Conservation (phyloP, 2,888 invertebrate species). For the Drosophila yooni region DNA sequence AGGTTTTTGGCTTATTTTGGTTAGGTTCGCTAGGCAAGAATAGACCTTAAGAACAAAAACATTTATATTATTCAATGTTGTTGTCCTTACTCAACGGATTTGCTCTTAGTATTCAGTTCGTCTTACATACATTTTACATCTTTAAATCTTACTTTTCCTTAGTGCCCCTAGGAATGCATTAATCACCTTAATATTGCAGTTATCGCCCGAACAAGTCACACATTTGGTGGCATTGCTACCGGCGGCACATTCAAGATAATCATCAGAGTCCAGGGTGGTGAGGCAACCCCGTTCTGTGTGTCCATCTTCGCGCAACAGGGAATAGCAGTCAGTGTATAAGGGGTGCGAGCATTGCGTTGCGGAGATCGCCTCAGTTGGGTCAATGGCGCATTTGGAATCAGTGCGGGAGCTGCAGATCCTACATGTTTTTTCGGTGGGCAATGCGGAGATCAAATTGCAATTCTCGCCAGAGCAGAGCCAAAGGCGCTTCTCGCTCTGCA, state of each 20-base stretch:
- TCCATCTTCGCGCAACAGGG: slow-evolving; percentile 68
- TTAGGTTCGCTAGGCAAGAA: background rate
- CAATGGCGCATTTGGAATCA: slow-evolving; percentile 69
- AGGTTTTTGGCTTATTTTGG: background rate
- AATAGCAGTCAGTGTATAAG: slow-evolving; percentile 76
- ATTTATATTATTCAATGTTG: background rate
- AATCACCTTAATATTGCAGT: slow-evolving; percentile 73
- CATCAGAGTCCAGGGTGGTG: slow-evolving; percentile 59
- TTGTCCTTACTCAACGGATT: too few species aligned
- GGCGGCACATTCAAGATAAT: slow-evolving; percentile 65
- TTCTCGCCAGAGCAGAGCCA: slow-evolving; percentile 77
- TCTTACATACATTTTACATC: background rate
- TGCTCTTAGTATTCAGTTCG: background rate
- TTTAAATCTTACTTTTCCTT: too few species aligned
- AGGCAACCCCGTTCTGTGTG: slow-evolving; percentile 82
- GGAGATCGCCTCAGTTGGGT: slow-evolving; percentile 41
- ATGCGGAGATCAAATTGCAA: slow-evolving; percentile 70
- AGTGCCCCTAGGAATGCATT: too few species aligned
- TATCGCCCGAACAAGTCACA: slow-evolving; percentile 59
- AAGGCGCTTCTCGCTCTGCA: slow-evolving; percentile 64
- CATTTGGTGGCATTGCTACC: slow-evolving; percentile 64
- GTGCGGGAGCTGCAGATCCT: slow-evolving; percentile 75
- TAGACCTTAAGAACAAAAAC: background rate
- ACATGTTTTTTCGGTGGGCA: slow-evolving; percentile 64
- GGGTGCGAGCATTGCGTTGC: slow-evolving; percentile 53